phyloP scores from a whole-genome alignment of 64 coral and sea anemone species.

The Stylophora pistillata region DNA sequence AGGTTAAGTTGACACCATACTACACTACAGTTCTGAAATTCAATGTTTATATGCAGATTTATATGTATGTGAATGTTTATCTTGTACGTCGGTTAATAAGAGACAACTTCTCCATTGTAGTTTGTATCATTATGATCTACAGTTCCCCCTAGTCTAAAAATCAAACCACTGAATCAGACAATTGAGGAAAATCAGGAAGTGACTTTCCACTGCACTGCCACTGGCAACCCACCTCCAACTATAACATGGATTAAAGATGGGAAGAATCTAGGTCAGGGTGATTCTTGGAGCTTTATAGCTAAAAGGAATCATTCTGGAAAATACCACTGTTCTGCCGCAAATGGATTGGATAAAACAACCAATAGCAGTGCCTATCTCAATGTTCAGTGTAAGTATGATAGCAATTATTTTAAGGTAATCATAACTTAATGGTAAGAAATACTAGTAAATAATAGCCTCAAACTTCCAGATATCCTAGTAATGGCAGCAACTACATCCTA shows the following conservation, averaged over 20 bases:
- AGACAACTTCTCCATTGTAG: background rate
- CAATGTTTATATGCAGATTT: too few relatives aligned
- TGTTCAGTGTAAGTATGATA: background rate
- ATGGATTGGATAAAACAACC: background rate
- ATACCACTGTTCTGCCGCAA: background rate
- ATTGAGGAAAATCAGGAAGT: background rate
- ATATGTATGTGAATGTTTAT: too few relatives aligned
- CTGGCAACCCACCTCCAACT: background rate
- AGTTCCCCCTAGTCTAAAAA: background rate
- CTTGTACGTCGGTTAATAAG: too few relatives aligned
- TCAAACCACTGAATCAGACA: background rate
- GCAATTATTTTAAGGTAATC: too few relatives aligned
- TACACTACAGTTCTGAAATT: too few relatives aligned
- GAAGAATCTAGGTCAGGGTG: background rate
- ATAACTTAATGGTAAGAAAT: too few relatives aligned
- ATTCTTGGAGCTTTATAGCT: background rate
- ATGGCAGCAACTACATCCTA: too few relatives aligned
- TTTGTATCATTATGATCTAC: background rate
- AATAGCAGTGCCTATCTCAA: background rate
- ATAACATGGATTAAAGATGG: background rate
- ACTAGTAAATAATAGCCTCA: too few relatives aligned
- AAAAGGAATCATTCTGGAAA: background rate
- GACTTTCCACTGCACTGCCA: background rate
- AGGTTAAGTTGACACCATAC: too few relatives aligned
- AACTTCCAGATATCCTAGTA: too few relatives aligned